Evolutionary conservation across 2,888 invertebrate genomes (phyloP).

Genomic region (Blastobasis lacticolella): DNA sequence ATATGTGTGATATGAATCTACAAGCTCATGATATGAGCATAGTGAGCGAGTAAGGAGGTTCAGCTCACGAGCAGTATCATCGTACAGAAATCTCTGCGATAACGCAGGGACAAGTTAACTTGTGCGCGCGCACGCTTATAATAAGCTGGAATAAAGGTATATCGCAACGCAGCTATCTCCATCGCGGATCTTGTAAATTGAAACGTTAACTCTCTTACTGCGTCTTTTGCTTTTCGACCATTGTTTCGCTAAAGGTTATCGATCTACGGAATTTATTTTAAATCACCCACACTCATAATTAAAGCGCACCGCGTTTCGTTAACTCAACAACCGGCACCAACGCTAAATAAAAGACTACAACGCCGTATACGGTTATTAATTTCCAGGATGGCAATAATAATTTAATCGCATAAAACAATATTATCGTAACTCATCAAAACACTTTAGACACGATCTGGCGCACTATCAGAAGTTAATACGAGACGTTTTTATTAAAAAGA

Average conservation of each 20-base stretch:
- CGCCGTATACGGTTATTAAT: no score
- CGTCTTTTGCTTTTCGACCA: neutral
- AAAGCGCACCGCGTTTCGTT: no score
- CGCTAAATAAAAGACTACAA: no score
- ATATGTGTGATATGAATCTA: slow-evolving; percentile 40
- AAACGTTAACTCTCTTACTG: slow-evolving; percentile 40
- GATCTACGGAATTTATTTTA: no score
- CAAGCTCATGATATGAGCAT: slow-evolving; percentile 32
- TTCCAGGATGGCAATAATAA: neutral
- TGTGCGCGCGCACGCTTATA: slow-evolving; percentile 51
- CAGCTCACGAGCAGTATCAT: slow-evolving; percentile 48
- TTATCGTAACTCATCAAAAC: slow-evolving; percentile 4
- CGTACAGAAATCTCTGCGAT: slow-evolving; percentile 61
- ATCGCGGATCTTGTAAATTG: slow-evolving; percentile 64
- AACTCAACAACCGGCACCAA: no score
- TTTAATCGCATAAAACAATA: slow-evolving; percentile 2
- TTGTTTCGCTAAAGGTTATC: neutral
- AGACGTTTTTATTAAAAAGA: slow-evolving; percentile 26
- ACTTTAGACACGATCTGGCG: slow-evolving; percentile 13
- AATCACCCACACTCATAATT: no score
- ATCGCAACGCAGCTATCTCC: slow-evolving; percentile 54
- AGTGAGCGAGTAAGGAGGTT: slow-evolving; percentile 15
- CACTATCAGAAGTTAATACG: slow-evolving; percentile 22
- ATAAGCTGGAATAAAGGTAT: slow-evolving; percentile 60
- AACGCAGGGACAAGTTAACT: slow-evolving; percentile 68